These are phyloP conservation scores for Lamproptera curius DNA, from an alignment of 2,888 invertebrate species.

Conservation along the genomic window DNA sequence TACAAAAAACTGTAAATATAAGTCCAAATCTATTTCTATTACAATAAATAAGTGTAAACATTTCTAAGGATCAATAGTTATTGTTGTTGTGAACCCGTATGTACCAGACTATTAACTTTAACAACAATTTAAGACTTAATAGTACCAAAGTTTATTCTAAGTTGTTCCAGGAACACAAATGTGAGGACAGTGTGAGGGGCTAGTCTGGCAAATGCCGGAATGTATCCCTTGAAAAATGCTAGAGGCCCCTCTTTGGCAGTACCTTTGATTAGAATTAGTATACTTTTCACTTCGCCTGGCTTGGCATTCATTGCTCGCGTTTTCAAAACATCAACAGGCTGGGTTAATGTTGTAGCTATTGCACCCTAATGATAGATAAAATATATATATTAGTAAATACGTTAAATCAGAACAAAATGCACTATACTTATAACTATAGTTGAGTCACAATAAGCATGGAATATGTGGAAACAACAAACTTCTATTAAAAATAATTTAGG, in stretches of 20 bases:
- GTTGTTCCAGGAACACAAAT: slow-evolving; percentile 97
- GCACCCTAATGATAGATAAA: slow-evolving; percentile 81
- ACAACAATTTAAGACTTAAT: slow-evolving; percentile 25
- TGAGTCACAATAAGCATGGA: too few relatives aligned
- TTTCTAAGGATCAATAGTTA: neutral
- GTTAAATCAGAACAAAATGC: too few relatives aligned
- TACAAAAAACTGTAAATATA: neutral
- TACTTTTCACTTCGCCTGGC: slow-evolving; percentile 91
- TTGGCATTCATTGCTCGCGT: slow-evolving; percentile 98
- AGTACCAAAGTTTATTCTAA: slow-evolving; percentile 79
- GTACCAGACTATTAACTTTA: neutral
- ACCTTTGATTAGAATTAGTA: slow-evolving; percentile 84
- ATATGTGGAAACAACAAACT: too few relatives aligned
- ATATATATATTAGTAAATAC: slow-evolving; percentile 13
- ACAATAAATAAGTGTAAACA: slow-evolving; percentile 2
- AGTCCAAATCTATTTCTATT: slow-evolving; percentile 3
- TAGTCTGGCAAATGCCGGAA: slow-evolving; percentile 97
- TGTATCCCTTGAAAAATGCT: slow-evolving; percentile 96
- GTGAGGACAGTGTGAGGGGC: slow-evolving; percentile 99
- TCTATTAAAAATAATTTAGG: too few relatives aligned
- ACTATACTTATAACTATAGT: too few relatives aligned
- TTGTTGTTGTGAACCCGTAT: neutral
- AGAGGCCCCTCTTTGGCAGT: slow-evolving; percentile 94
- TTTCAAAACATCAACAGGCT: slow-evolving; percentile 98
- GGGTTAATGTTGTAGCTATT: slow-evolving; percentile 95